Conservation (phyloP, 2,888 invertebrate genomes). For the Furcula furcula region DNA sequence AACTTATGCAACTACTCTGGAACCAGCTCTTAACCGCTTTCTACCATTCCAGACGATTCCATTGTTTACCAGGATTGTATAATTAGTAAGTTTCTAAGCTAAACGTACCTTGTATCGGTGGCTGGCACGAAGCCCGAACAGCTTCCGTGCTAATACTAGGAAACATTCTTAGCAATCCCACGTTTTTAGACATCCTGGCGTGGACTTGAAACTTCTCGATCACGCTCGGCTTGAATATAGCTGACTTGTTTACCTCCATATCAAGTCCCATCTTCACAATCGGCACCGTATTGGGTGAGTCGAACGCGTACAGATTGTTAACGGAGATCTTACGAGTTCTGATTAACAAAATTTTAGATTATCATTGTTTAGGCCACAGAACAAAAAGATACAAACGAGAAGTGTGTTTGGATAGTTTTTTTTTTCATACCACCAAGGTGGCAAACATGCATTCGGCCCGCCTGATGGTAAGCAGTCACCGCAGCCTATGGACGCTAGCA, state of each 20-base stretch:
- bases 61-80: too few relatives aligned
- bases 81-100: too few relatives aligned
- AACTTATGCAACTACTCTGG: too few relatives aligned
- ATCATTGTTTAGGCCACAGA: too few relatives aligned
- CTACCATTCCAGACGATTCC: too few relatives aligned
- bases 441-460: too few relatives aligned
- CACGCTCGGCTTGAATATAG: slow-evolving; percentile 64
- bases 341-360: neutral
- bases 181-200: slow-evolving; percentile 89
- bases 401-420: too few relatives aligned
- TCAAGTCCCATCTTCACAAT: slow-evolving; percentile 92
- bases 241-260: slow-evolving; percentile 83
- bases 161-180: slow-evolving; percentile 93
- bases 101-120: slow-evolving; percentile 86
- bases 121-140: slow-evolving; percentile 86
- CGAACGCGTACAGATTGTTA: slow-evolving; percentile 89
- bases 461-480: too few relatives aligned
- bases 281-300: slow-evolving; percentile 92
- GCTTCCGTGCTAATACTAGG: slow-evolving; percentile 94
- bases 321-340: slow-evolving; percentile 89
- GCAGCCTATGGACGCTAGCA: too few relatives aligned
- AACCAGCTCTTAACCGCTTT: too few relatives aligned
- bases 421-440: too few relatives aligned
- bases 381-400: too few relatives aligned
- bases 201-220: slow-evolving; percentile 86